Evolutionary conservation across 2,888 invertebrate species (phyloP).

Genomic region (Lithophane socia): DNA sequence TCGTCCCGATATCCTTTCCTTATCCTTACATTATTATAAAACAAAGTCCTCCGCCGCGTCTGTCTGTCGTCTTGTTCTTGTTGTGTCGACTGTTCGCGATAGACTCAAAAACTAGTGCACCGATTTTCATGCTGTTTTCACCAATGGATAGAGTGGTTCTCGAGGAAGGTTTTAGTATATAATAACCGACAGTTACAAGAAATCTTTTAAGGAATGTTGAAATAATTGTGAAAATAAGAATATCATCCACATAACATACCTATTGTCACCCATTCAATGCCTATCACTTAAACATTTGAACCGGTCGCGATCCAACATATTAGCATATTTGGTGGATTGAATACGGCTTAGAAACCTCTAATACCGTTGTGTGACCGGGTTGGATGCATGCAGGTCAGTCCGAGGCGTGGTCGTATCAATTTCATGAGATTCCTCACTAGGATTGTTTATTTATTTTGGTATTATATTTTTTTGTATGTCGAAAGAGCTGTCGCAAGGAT

Average conservation of each 20-base stretch:
- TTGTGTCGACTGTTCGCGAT: no score
- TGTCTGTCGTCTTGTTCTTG: no score
- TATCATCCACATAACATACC: not conserved
- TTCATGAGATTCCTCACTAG: slow-evolving; percentile 10
- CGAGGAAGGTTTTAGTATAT: no score
- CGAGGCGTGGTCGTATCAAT: slow-evolving; percentile 39
- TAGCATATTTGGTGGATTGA: slow-evolving; percentile 49
- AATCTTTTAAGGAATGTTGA: not conserved
- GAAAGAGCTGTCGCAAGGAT: not conserved
- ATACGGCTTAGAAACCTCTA: slow-evolving; percentile 45
- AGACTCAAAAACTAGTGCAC: no score
- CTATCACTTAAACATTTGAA: slow-evolving; percentile 12
- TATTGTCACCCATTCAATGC: slow-evolving; percentile 23
- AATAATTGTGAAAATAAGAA: not conserved
- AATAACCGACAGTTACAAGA: no score
- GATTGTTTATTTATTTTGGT: slow-evolving; percentile 12
- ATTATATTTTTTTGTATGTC: not conserved
- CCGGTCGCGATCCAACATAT: slow-evolving; percentile 25
- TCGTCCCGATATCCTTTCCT: no score
- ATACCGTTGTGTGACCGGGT: slow-evolving; percentile 44
- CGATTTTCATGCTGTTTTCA: no score
- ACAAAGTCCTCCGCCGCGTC: no score
- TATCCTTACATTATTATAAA: no score
- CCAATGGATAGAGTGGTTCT: no score
- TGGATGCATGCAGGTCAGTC: slow-evolving; percentile 34